A percentile compares a stretch with the other conserved stretches of the same genome.
phyloP scores from a whole-genome alignment of 2,797 vertebrate species.

The Ceryle rudis region DNA sequence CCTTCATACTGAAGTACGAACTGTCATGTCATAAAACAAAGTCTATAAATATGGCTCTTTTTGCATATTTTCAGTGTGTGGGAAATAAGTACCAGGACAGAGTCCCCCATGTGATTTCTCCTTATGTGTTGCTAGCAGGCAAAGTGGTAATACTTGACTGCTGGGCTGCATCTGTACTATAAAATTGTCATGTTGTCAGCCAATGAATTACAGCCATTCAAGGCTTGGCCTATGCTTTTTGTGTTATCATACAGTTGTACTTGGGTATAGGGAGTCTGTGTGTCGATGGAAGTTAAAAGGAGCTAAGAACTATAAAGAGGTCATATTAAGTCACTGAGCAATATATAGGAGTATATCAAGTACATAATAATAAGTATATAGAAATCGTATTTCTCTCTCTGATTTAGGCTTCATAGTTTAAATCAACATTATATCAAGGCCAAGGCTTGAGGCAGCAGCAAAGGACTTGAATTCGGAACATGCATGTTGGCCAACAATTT shows the following conservation, averaged over 20 bases:
- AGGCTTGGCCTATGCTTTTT: background rate
- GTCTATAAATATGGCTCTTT: background rate
- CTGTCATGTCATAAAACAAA: background rate
- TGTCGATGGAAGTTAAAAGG: background rate
- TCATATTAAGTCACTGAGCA: background rate
- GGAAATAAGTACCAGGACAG: background rate
- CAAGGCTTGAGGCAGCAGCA: background rate
- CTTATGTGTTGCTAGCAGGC: background rate
- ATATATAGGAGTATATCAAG: background rate
- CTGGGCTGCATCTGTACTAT: background rate
- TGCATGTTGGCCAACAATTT: background rate
- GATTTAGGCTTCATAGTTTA: background rate
- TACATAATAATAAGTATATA: background rate
- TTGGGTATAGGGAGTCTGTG: background rate
- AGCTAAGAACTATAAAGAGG: background rate
- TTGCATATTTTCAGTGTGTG: background rate
- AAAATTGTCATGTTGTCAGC: slow-evolving; percentile 2
- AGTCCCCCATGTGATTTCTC: background rate
- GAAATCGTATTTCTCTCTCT: background rate
- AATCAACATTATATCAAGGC: background rate
- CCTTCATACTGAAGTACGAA: background rate
- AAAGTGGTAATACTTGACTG: background rate
- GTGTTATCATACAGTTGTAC: background rate
- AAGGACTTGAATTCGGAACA: background rate
- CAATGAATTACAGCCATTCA: background rate